Evolutionary conservation across 2,797 vertebrate species (phyloP), one percentile per base, ranked within the genome.

Genomic region (Poecilia picta): DNA sequence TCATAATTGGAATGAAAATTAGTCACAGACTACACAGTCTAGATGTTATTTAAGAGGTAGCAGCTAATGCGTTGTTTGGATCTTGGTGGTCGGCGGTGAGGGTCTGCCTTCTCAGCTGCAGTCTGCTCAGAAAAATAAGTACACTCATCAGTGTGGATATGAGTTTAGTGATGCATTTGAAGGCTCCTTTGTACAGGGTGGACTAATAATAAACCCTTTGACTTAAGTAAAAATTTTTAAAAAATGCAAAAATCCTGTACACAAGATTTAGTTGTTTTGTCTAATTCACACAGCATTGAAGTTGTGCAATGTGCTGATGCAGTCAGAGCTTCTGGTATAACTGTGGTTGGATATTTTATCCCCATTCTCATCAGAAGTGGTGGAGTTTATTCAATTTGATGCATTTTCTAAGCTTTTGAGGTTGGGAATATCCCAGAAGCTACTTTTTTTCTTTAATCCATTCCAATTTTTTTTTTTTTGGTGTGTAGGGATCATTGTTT

Each of bases 1-100:
- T 62, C 15, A 78, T 85, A 84, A 90, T 81, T 86, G 55, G 59
- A 64, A 73, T 31, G 43, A 66, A 73, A 77, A 55, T 53, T 66
- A 41, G 45, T 62, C 59, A 18, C 77, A 47, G 8, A 71, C 10
- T 36, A 33, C 62, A 68, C 13, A 55, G 51, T 79, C 36, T 53
- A 6, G 66, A 49, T 77, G 16, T 76, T 31, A 59, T 75, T 75
- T 36, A 55, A 80, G 70, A 68, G 28, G 33, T n/a, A 81, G 47
- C 62, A 49, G 53, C 18, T 73, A 64, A 46, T 66, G 11, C 7
- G n/a, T 41, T 49, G 18, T 25, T 20, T 25, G 23, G 8, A 71
- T 39, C 46, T 64, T 16, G 23, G 20, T 57, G 10, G 31, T 73
- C 62, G 46, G 39, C 59, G 4, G 64, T 0, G 46, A 43, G 41